Evolutionary conservation across 1,140 invertebrate genomes (phyloP).

Genomic region (Orius insidiosus): DNA sequence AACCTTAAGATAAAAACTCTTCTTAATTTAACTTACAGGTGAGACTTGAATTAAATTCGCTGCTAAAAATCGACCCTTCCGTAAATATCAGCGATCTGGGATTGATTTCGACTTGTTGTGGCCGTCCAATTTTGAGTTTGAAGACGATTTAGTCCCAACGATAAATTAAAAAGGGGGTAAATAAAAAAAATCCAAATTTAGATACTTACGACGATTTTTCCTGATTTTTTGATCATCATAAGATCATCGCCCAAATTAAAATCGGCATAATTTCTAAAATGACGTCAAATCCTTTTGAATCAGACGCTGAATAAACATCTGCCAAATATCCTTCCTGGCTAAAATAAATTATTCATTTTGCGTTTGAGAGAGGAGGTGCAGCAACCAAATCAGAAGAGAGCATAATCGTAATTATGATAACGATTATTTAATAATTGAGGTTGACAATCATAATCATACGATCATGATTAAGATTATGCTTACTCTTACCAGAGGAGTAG

Average conservation of each 20-base stretch:
- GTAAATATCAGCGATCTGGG: slow-evolving; percentile 33
- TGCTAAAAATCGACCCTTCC: slow-evolving; percentile 31
- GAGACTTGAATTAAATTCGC: slow-evolving; percentile 25
- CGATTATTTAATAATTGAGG: no score
- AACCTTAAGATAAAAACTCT: no score
- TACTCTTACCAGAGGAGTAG: no score
- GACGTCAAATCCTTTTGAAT: slow-evolving; percentile 31
- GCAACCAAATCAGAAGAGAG: no score
- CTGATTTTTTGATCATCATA: slow-evolving; percentile 28
- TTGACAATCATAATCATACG: no score
- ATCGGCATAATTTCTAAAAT: slow-evolving; percentile 41
- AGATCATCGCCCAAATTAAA: slow-evolving; percentile 35
- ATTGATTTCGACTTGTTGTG: slow-evolving; percentile 22
- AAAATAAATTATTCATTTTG: slow-evolving; percentile 11
- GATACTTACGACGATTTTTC: slow-evolving; percentile 31
- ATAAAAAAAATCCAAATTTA: slow-evolving; percentile 4
- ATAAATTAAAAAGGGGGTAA: slow-evolving; percentile 8
- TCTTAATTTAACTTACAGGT: slow-evolving; percentile 23
- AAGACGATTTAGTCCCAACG: not conserved
- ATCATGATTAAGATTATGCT: no score
- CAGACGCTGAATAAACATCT: slow-evolving; percentile 21
- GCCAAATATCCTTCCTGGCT: slow-evolving; percentile 24
- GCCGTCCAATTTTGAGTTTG: not conserved
- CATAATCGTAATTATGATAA: no score
- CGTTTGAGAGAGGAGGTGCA: no score